A percentile compares a stretch with the other conserved stretches of the same genome.
phyloP scores from a whole-genome alignment of 35 echinoderm and acorn worm species.

The Stichopus chloronotus region DNA sequence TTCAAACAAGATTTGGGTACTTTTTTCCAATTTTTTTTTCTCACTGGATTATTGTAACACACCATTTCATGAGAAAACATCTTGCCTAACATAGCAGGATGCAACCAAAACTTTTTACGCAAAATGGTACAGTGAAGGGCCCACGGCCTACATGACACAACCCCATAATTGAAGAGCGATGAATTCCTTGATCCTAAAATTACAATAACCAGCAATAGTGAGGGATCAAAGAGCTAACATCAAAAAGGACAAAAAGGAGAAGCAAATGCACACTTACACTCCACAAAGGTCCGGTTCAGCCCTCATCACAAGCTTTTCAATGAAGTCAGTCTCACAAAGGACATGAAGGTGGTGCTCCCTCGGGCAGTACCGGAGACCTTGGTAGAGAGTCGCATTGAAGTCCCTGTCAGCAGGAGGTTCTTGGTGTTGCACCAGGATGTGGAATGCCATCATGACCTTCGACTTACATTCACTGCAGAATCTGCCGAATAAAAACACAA shows the following conservation, averaged over 20 bases:
- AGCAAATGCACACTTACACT: slow-evolving; percentile 65
- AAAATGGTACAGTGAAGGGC: no score
- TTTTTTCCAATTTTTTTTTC: no score
- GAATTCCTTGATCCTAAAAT: no score
- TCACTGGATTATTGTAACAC: no score
- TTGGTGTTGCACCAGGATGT: slow-evolving; percentile 82
- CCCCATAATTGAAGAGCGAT: no score
- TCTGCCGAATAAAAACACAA: slow-evolving; percentile 22
- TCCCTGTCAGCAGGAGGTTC: slow-evolving; percentile 77
- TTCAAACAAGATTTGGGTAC: no score
- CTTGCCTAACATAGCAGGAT: no score
- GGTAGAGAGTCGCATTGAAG: slow-evolving; percentile 79
- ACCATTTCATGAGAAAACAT: no score
- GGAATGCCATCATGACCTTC: slow-evolving; percentile 92
- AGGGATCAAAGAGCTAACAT: no score
- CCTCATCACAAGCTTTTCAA: slow-evolving; percentile 82
- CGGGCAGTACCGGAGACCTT: slow-evolving; percentile 84
- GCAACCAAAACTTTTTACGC: no score
- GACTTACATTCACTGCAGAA: slow-evolving; percentile 96
- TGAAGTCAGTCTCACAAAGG: slow-evolving; percentile 88
- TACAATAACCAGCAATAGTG: no score
- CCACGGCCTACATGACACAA: no score
- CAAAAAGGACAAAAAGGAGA: background rate
- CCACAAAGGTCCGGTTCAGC: slow-evolving; percentile 95
- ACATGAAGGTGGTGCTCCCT: slow-evolving; percentile 86